These are phyloP conservation scores for Pituophis catenifer DNA, from an alignment of 2,113 vertebrate species.

Conservation along the genomic window DNA sequence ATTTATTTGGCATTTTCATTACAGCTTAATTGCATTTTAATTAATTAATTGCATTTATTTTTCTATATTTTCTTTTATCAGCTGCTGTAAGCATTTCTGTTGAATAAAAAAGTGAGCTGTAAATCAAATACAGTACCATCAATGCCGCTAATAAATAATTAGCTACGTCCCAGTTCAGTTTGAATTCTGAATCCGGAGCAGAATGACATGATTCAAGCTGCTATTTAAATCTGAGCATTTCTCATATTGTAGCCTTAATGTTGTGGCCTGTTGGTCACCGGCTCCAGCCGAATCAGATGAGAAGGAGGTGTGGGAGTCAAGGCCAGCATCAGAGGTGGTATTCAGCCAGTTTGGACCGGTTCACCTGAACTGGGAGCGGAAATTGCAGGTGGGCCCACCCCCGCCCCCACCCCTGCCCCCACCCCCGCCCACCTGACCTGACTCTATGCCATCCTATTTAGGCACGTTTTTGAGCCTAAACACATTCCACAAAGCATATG, in stretches of 20 bases:
- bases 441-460: no score
- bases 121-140: neutral
- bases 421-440: no score
- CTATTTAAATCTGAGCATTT: neutral
- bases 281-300: no score
- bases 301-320: no score
- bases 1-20: neutral
- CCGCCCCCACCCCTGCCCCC: no score
- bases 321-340: no score
- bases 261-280: no score
- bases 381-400: no score
- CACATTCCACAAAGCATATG: no score
- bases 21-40: neutral
- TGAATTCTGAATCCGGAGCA: neutral
- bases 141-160: neutral
- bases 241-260: neutral
- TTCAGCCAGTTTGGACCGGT: no score
- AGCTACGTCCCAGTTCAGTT: neutral
- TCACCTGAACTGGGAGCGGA: no score
- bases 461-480: no score
- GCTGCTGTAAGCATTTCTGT: neutral
- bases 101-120: neutral
- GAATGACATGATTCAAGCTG: neutral
- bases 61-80: neutral
- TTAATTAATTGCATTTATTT: neutral